phyloP scores from a whole-genome alignment of 2,888 invertebrate species.

The Alloplasta piceator region DNA sequence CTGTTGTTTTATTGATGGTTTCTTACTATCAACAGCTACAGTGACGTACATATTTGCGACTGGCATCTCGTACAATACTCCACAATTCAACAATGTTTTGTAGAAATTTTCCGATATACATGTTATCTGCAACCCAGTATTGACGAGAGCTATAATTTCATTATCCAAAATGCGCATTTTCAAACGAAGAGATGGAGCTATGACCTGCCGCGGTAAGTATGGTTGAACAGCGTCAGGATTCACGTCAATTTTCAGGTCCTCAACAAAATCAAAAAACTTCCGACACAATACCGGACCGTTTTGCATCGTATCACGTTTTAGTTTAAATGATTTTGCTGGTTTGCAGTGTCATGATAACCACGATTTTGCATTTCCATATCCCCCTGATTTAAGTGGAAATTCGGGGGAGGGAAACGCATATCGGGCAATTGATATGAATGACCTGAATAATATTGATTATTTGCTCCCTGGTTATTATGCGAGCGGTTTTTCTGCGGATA shows the following conservation, averaged over 20 bases:
- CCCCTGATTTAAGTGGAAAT: not conserved
- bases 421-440: not conserved
- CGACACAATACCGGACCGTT: too few relatives aligned
- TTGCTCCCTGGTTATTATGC: too few relatives aligned
- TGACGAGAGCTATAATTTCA: not conserved
- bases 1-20: conserved; percentile 25
- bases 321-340: too few relatives aligned
- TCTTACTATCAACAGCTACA: conserved; percentile 27
- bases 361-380: too few relatives aligned
- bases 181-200: too few relatives aligned
- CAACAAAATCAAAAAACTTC: too few relatives aligned
- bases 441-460: too few relatives aligned
- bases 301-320: too few relatives aligned
- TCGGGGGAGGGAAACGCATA: not conserved
- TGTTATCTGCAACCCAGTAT: conserved; percentile 37
- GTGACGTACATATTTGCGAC: conserved; percentile 40
- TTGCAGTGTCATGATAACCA: too few relatives aligned
- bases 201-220: too few relatives aligned
- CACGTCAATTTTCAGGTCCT: not conserved
- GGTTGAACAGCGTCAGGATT: not conserved
- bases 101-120: conserved; percentile 40
- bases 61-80: conserved; percentile 15
- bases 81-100: not conserved
- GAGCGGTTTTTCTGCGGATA: not conserved
- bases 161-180: too few relatives aligned